Conservation (phyloP, 2,113 vertebrate species). For the Microtus pennsylvanicus region DNA sequence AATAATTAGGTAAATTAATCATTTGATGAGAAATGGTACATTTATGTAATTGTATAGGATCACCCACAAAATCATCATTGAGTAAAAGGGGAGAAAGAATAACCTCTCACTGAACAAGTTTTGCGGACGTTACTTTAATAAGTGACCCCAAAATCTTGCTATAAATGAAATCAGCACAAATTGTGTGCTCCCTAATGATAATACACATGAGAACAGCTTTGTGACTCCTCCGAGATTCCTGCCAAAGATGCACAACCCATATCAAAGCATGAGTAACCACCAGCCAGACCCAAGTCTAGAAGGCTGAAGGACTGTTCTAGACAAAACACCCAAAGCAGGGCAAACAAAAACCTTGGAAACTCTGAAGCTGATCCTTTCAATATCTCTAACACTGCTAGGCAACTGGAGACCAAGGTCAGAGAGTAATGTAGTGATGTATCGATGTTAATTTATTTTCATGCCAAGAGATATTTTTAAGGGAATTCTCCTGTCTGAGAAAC, state of each 20-base stretch:
- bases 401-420: not conserved
- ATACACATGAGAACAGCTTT: not conserved
- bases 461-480: not conserved
- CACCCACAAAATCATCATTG: not conserved
- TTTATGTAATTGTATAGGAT: not conserved
- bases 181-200: no score
- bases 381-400: rapidly evolving
- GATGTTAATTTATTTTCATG: not conserved
- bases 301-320: not conserved
- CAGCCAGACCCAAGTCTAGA: not conserved
- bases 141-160: not conserved
- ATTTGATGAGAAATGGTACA: not conserved
- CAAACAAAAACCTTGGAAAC: not conserved
- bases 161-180: not conserved
- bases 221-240: not conserved
- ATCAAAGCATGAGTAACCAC: not conserved
- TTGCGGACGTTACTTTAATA: not conserved
- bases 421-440: not conserved
- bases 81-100: not conserved
- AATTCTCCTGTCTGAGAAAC: not conserved
- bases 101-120: not conserved
- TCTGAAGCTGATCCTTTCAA: not conserved
- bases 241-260: not conserved
- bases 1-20: not conserved
- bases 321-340: not conserved